Evolutionary conservation across 1,140 invertebrate genomes (phyloP).

Genomic region (Psix sp.): DNA sequence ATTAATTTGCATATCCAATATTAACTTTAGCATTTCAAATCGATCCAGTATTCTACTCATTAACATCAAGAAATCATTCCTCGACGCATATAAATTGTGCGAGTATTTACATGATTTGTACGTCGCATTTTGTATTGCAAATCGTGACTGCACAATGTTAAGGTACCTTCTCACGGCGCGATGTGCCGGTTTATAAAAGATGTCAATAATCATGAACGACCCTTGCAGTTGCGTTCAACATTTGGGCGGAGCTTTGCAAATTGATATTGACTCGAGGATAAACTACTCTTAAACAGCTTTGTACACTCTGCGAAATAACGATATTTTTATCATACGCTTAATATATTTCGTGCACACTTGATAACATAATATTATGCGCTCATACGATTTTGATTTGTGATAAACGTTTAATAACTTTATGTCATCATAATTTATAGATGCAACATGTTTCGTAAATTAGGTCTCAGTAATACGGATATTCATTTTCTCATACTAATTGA

Average conservation of each 20-base stretch:
- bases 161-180: conserved; percentile 32
- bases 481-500: too few relatives aligned
- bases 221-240: conserved; percentile 49
- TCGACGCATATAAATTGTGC: conserved; percentile 11
- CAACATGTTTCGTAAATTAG: too few relatives aligned
- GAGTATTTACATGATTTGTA: conserved; percentile 35
- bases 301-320: conserved; percentile 16
- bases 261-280: conserved; percentile 58
- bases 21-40: conserved; percentile 19
- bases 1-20: conserved; percentile 1
- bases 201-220: conserved; percentile 54
- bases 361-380: conserved; percentile 40
- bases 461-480: too few relatives aligned
- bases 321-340: conserved; percentile 41
- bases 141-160: neutral
- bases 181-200: conserved; percentile 26
- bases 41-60: conserved; percentile 25
- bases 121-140: conserved; percentile 7
- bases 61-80: conserved; percentile 9
- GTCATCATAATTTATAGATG: too few relatives aligned
- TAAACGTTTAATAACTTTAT: neutral
- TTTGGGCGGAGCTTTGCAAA: conserved; percentile 57
- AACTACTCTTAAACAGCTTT: conserved; percentile 29
- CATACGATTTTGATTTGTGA: conserved; percentile 30
- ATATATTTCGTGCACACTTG: conserved; percentile 44